A percentile compares a stretch with the other conserved stretches of the same genome.
Evolutionary conservation across 2,888 invertebrate genomes (phyloP).

Genomic region (Xanthia togata): DNA sequence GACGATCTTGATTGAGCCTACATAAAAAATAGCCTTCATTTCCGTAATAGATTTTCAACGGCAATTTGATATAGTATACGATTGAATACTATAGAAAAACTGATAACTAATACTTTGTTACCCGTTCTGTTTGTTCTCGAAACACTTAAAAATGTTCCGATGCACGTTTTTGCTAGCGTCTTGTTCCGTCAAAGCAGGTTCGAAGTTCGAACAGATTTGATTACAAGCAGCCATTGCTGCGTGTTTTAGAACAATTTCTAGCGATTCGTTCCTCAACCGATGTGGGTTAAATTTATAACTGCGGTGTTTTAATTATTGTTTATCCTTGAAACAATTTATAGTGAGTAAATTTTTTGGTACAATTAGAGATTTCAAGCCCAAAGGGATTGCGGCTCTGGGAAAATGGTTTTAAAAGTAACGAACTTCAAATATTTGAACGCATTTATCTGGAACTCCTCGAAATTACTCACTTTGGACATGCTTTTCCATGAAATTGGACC

Average conservation of each 20-base stretch:
- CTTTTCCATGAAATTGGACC: background rate
- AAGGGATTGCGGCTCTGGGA: conserved; percentile 30
- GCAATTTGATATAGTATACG: conserved; percentile 68
- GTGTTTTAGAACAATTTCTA: conserved; percentile 57
- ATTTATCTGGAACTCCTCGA: conserved; percentile 25
- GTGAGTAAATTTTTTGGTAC: conserved; percentile 31
- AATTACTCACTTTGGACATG: conserved; percentile 14
- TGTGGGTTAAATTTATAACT: conserved; percentile 59
- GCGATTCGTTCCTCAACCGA: conserved; percentile 57
- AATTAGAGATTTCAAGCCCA: conserved; percentile 60
- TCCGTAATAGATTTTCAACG: conserved; percentile 64
- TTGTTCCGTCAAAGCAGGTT: conserved; percentile 59
- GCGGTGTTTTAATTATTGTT: conserved; percentile 48
- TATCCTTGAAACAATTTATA: conserved; percentile 63
- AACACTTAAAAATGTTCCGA: conserved; percentile 53
- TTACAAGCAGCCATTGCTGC: conserved; percentile 42
- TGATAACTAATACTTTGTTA: conserved; percentile 42
- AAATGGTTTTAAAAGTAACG: conserved; percentile 39
- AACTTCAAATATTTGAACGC: conserved; percentile 53
- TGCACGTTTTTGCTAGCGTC: conserved; percentile 45
- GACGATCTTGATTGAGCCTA: conserved; percentile 68
- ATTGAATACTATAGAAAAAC: conserved; percentile 47
- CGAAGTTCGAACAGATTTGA: conserved; percentile 40
- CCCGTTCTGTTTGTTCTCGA: conserved; percentile 61
- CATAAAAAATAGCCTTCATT: conserved; percentile 65